These are phyloP conservation scores for Lamproptera curius DNA, from an alignment of 2,888 invertebrate species.

Conservation along the genomic window DNA sequence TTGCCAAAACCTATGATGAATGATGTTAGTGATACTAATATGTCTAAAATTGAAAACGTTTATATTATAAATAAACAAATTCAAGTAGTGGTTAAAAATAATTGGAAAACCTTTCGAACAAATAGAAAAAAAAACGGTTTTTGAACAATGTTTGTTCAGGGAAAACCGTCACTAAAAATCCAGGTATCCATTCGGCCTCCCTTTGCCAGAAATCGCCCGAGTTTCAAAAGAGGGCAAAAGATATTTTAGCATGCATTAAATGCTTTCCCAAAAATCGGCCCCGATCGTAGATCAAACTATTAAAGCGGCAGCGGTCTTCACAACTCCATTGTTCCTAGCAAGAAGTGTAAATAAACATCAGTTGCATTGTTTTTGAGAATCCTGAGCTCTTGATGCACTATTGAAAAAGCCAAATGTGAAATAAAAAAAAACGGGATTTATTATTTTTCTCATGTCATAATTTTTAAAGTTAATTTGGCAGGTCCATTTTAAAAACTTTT, in stretches of 20 bases:
- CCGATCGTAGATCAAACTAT: constrained; percentile 10
- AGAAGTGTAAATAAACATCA: too few species aligned
- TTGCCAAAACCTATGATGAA: too few species aligned
- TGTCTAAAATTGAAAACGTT: not conserved
- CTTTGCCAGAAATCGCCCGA: not conserved
- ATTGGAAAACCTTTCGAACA: not conserved
- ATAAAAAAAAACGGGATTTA: too few species aligned
- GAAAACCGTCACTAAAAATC: not conserved
- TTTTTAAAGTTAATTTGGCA: too few species aligned
- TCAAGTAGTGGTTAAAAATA: not conserved
- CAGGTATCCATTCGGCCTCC: not conserved
- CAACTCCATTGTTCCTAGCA: not conserved
- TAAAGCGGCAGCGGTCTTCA: constrained; percentile 4
- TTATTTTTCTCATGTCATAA: too few species aligned
- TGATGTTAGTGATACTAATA: too few species aligned
- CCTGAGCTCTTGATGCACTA: too few species aligned
- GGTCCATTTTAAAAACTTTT: too few species aligned
- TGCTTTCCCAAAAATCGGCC: constrained; percentile 17
- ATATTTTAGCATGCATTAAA: constrained; percentile 17
- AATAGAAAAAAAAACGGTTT: not conserved
- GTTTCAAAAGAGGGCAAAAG: constrained; percentile 10
- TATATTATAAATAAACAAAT: not conserved
- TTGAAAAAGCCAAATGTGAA: too few species aligned
- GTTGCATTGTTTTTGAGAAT: too few species aligned
- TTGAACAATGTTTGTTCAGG: not conserved